These are phyloP conservation scores for Campylomormyrus numenius DNA, from an alignment of 2,113 vertebrate species.

Conservation along the genomic window DNA sequence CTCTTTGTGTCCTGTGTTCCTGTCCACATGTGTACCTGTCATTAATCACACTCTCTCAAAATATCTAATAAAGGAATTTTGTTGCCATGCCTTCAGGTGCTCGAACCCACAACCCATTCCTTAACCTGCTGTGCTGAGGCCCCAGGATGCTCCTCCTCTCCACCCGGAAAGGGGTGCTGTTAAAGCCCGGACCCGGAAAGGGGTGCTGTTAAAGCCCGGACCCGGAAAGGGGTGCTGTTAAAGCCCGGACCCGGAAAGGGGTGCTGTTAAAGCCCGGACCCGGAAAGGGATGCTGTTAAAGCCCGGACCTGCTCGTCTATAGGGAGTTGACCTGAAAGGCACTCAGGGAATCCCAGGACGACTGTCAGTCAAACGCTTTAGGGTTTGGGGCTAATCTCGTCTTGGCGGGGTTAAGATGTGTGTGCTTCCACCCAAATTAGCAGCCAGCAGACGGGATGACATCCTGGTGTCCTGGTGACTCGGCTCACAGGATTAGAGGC, in stretches of 20 bases:
- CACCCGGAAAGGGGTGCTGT: neutral
- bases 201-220: neutral
- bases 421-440: constrained; percentile 59
- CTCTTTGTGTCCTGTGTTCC: neutral
- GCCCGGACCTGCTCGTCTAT: neutral
- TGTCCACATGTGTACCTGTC: neutral
- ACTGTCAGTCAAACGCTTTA: constrained; percentile 50
- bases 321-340: neutral
- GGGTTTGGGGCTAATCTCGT: constrained; percentile 50
- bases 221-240: neutral
- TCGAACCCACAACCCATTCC: neutral
- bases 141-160: neutral
- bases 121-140: neutral
- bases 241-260: neutral
- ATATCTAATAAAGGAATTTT: neutral
- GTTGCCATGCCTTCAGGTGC: neutral
- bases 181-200: neutral
- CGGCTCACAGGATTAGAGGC: neutral
- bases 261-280: neutral
- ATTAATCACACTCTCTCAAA: neutral
- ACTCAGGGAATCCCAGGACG: constrained; percentile 34
- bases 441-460: constrained; percentile 39
- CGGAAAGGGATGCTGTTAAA: neutral
- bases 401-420: constrained; percentile 56
- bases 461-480: neutral